Base-by-base conservation (phyloP, 2,888 invertebrate species). In the Cacoxenus indagator region DNA sequence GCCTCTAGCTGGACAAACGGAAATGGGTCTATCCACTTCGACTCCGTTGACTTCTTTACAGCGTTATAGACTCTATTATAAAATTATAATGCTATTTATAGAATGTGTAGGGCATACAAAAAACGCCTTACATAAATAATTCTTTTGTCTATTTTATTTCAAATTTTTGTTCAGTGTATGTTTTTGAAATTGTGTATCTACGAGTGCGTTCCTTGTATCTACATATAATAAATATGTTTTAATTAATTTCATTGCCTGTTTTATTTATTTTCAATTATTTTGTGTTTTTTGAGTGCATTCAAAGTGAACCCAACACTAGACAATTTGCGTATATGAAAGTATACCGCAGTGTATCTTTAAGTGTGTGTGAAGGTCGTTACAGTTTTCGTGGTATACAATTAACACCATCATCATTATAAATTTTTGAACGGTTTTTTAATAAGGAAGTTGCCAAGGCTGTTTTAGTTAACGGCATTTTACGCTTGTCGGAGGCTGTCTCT, bases 381-480 rank as follows among this genome's bases (percentile, higher is more conserved):
- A 43, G 61, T 61, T n/a, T 22, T 24, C 22, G n/a, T 37, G 24
- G 19, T 31, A 17, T 22, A 11, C 48, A 27, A 17, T 14, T n/a
- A 19, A 14, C 48, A 48, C 17, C 17, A n/a, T 48, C 19, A 17
- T 48, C 19, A 48, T 48, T 48, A 48, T 48, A 6, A 17, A 19
- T 17, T 48, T 17, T 48, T 48, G 17, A 19, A 48, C 48, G 48
- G 17, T n/a, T 48, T 24, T 73, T 75, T 78, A 72, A 75, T 78
- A 73, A 78, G 81, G 81, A 81, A 82, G 77, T 70, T 81, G 71
- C 77, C 74, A 78, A 81, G 78, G 78, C 65, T 71, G 29, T 62
- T 43, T 37, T 5, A 37, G 37, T 37, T 37, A 37, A 37, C 37
- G 14, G 37, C 45, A 17, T 19, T 29, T 59, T 17, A n/a, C 29